Base-by-base conservation (phyloP, 2,888 invertebrate genomes). In the Heliconius ethilla region DNA sequence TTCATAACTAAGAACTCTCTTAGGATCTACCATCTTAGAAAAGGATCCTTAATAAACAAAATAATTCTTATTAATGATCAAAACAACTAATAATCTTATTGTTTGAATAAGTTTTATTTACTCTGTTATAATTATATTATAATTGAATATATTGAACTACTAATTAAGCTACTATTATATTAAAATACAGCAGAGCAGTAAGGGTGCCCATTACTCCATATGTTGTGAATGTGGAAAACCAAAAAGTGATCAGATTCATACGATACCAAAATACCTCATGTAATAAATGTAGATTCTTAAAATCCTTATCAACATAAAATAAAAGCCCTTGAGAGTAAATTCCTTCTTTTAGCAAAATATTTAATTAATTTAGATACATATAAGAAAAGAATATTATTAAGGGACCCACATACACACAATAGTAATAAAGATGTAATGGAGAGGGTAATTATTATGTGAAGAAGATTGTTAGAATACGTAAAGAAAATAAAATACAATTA, bases 1-100 rank as follows among this genome's bases (percentile, higher is more conserved):
- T 77, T 94, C 93, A 79, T 92, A 94, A 78, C 90, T 91, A 5
- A 93, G 82, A 9, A 93, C 89, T 83, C 87, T 85, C 77, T 88
- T 88, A 59, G 91, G 90, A 79, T 93, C 92, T 25, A 90, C 90
- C 92, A 93, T 93, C 40, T 84, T 87, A 45, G 80, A 76, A 67
- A 70, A 78, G 27, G 55, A 25, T 13, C 82, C 82, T 86, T 63
- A 77, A 59, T 27, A 67, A 73, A 69, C 10, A 18, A 1, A 65
- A 65, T 2, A 27, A 10, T 25, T 29, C 7, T 51, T 29, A 45
- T 55, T 55, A 55, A 25, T 70, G 18, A 27, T 27, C 18, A 70
- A 70, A 40, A 45, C n/a, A 59, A 51, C 7, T 51, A 2, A 51
- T 22, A n/a, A 59, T n/a, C 59, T n/a, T n/a, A 59, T 59, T n/a